These are phyloP conservation scores for Hyperoplus lanceolatus DNA, from an alignment of 2,797 vertebrate species.

Conservation along the genomic window DNA sequence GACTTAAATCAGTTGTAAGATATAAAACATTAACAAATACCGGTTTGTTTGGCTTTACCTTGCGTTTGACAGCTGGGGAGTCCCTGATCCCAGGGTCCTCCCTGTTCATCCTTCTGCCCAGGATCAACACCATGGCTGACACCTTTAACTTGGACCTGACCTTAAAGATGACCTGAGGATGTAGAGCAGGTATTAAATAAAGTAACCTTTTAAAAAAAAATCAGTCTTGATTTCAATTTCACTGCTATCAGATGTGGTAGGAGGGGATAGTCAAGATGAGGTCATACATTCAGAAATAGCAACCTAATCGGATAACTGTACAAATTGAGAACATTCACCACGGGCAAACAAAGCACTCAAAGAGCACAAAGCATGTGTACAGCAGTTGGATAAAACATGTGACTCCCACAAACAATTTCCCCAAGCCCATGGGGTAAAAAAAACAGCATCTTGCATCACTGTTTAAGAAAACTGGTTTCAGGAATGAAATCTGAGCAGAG, in stretches of 20 bases:
- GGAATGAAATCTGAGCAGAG: slow-evolving; percentile 32
- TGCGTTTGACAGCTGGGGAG: slow-evolving; percentile 96
- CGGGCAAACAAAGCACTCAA: slow-evolving; percentile 28
- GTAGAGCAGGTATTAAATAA: slow-evolving; percentile 14
- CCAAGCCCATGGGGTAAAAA: slow-evolving; percentile 6
- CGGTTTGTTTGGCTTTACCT: slow-evolving; percentile 71
- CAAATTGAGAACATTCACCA: slow-evolving; percentile 38
- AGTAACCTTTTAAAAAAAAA: neutral
- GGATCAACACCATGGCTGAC: slow-evolving; percentile 97
- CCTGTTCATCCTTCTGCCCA: slow-evolving; percentile 96
- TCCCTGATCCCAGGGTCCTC: slow-evolving; percentile 93
- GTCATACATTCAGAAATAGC: slow-evolving; percentile 8
- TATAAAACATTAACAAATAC: neutral
- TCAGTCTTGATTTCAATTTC: neutral
- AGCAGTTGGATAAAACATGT: slow-evolving; percentile 15
- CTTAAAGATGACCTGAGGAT: slow-evolving; percentile 45
- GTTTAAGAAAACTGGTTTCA: slow-evolving; percentile 9
- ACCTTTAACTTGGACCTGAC: slow-evolving; percentile 49
- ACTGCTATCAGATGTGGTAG: neutral
- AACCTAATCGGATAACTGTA: slow-evolving; percentile 23
- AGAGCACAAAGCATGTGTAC: slow-evolving; percentile 24
- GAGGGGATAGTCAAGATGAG: neutral
- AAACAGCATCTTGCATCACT: slow-evolving; percentile 15
- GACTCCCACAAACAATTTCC: slow-evolving; percentile 16
- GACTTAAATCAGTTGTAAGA: neutral